Percentiles rank a stretch among this genome's conserved stretches.
These are phyloP conservation scores for Hydropsyche betteni DNA, from an alignment of 2,888 invertebrate species.

Conservation along the genomic window DNA sequence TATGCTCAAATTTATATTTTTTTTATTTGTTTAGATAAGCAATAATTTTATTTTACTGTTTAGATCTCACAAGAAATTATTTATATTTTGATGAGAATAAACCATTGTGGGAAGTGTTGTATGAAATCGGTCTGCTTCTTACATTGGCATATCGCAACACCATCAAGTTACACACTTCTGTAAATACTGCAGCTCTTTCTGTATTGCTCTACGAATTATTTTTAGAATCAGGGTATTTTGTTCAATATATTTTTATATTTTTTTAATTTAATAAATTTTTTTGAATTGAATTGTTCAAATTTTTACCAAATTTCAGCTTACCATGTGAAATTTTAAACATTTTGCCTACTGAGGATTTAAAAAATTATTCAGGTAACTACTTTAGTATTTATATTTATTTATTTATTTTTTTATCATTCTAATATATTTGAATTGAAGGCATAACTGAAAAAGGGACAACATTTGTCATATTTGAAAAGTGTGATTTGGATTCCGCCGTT, in stretches of 20 bases:
- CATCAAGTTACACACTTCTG: neutral
- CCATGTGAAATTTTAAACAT: neutral
- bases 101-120: conserved; percentile 1
- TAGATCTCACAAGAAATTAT: neutral
- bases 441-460: conserved; percentile 58
- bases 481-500: conserved; percentile 67
- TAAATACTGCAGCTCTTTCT: neutral
- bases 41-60: neutral
- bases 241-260: neutral
- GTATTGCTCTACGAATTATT: neutral
- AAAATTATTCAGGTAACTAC: neutral
- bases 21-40: too few relatives aligned
- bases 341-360: neutral
- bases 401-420: neutral
- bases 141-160: neutral
- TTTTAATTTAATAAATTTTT: conserved; percentile 47
- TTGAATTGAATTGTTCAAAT: conserved; percentile 55
- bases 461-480: conserved; percentile 63
- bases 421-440: neutral
- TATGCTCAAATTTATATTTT: neutral
- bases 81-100: conserved; percentile 4
- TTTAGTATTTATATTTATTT: neutral
- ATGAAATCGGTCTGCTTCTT: neutral
- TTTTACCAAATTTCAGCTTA: conserved; percentile 51
- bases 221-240: neutral